Evolutionary conservation across 92 coral and sea anemone species (phyloP).

Genomic region (Phenganax stokvisi): DNA sequence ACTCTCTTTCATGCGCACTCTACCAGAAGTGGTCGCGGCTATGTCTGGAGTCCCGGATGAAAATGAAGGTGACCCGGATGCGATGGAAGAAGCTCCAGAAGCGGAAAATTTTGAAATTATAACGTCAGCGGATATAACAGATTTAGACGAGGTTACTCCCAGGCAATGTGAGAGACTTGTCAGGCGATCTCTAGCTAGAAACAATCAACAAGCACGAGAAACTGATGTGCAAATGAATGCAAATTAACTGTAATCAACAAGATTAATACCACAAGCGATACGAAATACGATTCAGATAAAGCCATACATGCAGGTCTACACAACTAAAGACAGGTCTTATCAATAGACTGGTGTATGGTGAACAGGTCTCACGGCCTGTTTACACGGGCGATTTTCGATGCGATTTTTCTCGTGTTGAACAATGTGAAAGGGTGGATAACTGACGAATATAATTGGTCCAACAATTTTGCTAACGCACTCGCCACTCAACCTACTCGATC

Average conservation of each 20-base stretch:
- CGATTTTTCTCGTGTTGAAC: no score
- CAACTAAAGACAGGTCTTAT: no score
- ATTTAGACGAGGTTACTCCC: slow-evolving; percentile 37
- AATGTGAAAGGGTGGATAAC: no score
- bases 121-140: slow-evolving; percentile 41
- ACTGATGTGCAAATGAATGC: not conserved
- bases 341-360: no score
- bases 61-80: not conserved
- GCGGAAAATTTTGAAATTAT: not conserved
- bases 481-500: no score
- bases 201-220: not conserved
- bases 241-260: not conserved
- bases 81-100: not conserved
- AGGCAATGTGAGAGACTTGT: slow-evolving; percentile 53
- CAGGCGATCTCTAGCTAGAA: slow-evolving; percentile 49
- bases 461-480: no score
- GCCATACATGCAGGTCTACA: no score
- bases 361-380: no score
- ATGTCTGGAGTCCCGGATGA: slow-evolving; percentile 3
- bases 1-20: slow-evolving; percentile 47
- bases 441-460: no score
- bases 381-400: no score
- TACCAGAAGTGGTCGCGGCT: slow-evolving; percentile 51
- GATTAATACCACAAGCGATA: not conserved
- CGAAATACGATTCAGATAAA: no score